Evolutionary conservation across 1,140 invertebrate species (phyloP).

Genomic region (Drosophila littoralis): DNA sequence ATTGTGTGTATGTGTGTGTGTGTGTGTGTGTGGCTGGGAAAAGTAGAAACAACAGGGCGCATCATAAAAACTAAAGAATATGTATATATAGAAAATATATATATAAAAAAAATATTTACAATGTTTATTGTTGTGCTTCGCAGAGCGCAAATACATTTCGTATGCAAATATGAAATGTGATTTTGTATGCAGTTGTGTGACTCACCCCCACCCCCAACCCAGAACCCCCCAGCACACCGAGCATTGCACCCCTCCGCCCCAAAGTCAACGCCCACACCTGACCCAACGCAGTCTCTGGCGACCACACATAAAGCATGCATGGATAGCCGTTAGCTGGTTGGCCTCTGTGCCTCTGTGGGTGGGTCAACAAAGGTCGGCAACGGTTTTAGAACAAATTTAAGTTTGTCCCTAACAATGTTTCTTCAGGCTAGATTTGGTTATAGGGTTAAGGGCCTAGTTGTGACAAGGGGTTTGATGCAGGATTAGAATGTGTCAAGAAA

Average conservation of each 20-base stretch:
- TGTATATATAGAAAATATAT: slow-evolving; percentile 58
- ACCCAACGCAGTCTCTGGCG: not conserved
- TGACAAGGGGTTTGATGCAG: not conserved
- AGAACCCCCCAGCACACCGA: too few species aligned
- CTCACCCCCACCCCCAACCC: not conserved
- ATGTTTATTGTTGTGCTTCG: slow-evolving; percentile 82
- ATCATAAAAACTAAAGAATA: slow-evolving; percentile 32
- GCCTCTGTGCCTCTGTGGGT: not conserved
- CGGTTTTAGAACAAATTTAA: slow-evolving; percentile 33
- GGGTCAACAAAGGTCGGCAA: slow-evolving; percentile 17
- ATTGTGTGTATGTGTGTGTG: slow-evolving; percentile 23
- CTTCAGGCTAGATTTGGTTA: not conserved
- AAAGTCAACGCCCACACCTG: not conserved
- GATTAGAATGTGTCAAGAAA: not conserved
- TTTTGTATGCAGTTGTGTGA: slow-evolving; percentile 60
- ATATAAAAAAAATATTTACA: slow-evolving; percentile 63
- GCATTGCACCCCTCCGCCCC: too few species aligned
- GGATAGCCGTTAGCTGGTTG: slow-evolving; percentile 22
- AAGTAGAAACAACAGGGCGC: slow-evolving; percentile 41
- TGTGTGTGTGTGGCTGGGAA: slow-evolving; percentile 27
- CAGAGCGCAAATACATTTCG: slow-evolving; percentile 79
- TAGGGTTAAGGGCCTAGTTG: not conserved
- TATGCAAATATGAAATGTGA: slow-evolving; percentile 80
- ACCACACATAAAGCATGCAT: slow-evolving; percentile 61
- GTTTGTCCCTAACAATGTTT: slow-evolving; percentile 8